These are phyloP conservation scores for Caradrina clavipalpis DNA, from an alignment of 2,888 invertebrate genomes.

Conservation along the genomic window DNA sequence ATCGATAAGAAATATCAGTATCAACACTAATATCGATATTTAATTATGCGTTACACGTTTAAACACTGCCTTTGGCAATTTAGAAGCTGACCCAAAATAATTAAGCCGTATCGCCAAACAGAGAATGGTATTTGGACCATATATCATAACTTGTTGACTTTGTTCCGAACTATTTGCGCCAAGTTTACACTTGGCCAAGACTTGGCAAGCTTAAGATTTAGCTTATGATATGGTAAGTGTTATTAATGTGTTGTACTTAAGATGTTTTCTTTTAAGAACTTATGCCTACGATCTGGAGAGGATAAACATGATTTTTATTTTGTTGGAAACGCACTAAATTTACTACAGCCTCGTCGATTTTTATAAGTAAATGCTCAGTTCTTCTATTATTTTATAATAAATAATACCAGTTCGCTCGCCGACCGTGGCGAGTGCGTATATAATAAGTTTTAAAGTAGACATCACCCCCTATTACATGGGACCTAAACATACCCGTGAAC, in stretches of 20 bases:
- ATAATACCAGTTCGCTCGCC: no score
- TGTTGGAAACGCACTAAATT: no score
- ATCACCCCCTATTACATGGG: no score
- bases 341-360: no score
- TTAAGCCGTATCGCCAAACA: slow-evolving; percentile 22
- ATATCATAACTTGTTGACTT: slow-evolving; percentile 43
- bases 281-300: not conserved
- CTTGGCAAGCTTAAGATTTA: slow-evolving; percentile 7
- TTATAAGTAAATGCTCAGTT: no score
- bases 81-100: slow-evolving; percentile 31
- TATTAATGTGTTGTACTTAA: not conserved
- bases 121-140: slow-evolving; percentile 23
- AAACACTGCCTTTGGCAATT: slow-evolving; percentile 11
- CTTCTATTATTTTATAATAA: no score
- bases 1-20: not conserved
- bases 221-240: slow-evolving; percentile 4
- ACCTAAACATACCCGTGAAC: no score
- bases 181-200: slow-evolving; percentile 24
- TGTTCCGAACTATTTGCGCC: slow-evolving; percentile 25
- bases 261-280: not conserved
- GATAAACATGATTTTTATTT: not conserved
- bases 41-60: slow-evolving; percentile 25
- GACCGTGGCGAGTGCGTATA: no score
- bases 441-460: no score
- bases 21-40: slow-evolving; percentile 5